Conservation (phyloP, 2,797 vertebrate species). For the Morelia viridis region DNA sequence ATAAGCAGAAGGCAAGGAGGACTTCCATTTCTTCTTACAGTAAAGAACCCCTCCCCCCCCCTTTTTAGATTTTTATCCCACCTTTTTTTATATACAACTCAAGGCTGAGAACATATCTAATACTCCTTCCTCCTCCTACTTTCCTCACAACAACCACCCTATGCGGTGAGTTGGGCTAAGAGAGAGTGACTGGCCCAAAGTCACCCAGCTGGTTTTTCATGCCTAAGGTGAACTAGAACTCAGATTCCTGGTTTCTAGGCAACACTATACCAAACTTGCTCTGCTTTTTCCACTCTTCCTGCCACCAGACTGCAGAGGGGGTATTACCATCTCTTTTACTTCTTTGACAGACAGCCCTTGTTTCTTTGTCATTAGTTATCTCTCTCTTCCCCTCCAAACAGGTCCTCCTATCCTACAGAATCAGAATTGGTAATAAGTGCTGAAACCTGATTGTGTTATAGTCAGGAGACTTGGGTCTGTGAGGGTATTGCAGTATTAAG, state of each 20-base stretch:
- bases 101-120: no score
- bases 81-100: no score
- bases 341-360: neutral
- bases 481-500: neutral
- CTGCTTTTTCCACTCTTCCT: neutral
- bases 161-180: no score
- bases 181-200: no score
- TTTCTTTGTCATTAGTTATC: neutral
- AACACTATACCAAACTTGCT: no score
- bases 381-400: neutral
- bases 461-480: neutral
- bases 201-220: neutral
- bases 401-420: neutral
- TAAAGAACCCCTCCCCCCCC: no score
- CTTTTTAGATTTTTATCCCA: no score
- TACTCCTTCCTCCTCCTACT: no score
- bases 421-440: neutral
- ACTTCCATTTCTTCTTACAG: neutral
- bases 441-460: neutral
- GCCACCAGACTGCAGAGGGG: neutral
- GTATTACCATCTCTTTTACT: neutral
- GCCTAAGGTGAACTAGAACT: no score
- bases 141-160: no score
- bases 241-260: no score
- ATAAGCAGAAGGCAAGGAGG: neutral